These are phyloP conservation scores for Siderastrea siderea DNA, from an alignment of 92 coral and sea anemone species.

Conservation along the genomic window DNA sequence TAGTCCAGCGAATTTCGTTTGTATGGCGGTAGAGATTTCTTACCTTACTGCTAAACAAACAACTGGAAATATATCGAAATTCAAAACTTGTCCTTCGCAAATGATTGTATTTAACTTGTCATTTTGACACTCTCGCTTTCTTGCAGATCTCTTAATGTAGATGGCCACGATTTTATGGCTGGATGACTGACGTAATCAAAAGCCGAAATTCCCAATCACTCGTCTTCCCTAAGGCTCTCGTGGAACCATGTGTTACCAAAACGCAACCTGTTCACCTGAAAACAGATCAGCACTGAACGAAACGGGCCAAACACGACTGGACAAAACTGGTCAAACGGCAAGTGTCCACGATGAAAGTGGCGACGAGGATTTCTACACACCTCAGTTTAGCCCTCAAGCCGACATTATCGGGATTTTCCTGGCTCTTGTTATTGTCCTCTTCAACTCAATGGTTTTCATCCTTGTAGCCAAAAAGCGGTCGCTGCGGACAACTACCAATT, in stretches of 20 bases:
- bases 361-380: slow-evolving; percentile 24
- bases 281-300: not conserved
- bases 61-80: no score
- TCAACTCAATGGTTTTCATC: slow-evolving; percentile 50
- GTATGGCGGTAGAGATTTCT: no score
- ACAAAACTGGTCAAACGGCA: not conserved
- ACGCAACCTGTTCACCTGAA: not conserved
- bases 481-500: slow-evolving; percentile 60
- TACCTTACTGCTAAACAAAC: no score
- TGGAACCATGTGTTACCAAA: not conserved
- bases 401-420: slow-evolving; percentile 50
- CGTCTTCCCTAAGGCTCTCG: not conserved
- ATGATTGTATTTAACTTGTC: no score
- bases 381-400: slow-evolving; percentile 20
- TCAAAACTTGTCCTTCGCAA: no score
- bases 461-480: slow-evolving; percentile 55
- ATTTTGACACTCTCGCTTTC: no score
- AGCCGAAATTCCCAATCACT: not conserved
- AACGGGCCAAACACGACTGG: not conserved
- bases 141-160: no score
- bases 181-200: not conserved
- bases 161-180: no score
- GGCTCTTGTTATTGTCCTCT: slow-evolving; percentile 54
- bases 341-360: not conserved
- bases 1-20: no score